Conservation (phyloP, 2,888 invertebrate genomes). For the Leptinotarsa rubiginosa region DNA sequence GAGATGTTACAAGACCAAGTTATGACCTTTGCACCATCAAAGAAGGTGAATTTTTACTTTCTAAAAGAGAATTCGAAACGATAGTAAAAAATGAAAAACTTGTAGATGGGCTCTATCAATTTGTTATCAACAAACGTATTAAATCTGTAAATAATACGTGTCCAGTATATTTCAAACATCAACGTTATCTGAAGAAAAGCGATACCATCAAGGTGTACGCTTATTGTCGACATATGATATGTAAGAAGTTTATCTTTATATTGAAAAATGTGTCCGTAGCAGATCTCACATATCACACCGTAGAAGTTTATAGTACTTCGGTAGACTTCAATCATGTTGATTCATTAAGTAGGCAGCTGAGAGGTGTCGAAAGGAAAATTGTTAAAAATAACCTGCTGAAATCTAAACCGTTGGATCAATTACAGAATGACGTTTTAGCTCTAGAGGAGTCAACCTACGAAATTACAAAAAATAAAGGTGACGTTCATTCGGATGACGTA, state of each 20-base stretch:
- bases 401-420: conserved; percentile 16
- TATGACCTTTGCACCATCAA: not conserved
- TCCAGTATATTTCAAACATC: conserved; percentile 1
- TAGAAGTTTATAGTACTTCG: conserved; percentile 29
- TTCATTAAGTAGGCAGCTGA: conserved; percentile 15
- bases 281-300: not conserved
- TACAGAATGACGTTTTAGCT: not conserved
- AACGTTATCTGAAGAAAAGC: not conserved
- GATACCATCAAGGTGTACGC: not conserved
- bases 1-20: not conserved
- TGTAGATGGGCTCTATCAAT: not conserved
- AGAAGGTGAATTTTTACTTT: not conserved
- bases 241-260: conserved; percentile 28
- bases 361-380: conserved; percentile 27
- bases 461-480: conserved; percentile 29
- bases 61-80: not conserved
- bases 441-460: not conserved
- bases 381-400: conserved; percentile 25
- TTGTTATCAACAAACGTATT: not conserved
- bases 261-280: not conserved
- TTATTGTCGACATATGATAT: conserved; percentile 5
- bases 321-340: conserved; percentile 23
- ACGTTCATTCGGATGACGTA: conserved; percentile 36
- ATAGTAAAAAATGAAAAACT: not conserved
- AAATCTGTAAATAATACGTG: not conserved